Conservation (phyloP, 1,140 invertebrate genomes). For the Papilio machaon region DNA sequence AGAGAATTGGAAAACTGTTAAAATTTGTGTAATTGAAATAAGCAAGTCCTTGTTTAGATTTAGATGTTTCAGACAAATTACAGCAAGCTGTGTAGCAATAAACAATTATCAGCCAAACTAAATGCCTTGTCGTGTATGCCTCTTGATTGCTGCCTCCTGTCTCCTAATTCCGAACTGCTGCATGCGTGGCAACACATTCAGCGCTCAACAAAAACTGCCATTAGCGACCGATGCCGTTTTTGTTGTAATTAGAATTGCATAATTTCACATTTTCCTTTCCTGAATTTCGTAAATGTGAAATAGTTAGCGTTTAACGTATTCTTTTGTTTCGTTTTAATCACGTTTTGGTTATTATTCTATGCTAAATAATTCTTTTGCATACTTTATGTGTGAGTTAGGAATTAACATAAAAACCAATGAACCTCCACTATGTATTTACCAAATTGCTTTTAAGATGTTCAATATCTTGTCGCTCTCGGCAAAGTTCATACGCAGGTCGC, state of each 20-base stretch:
- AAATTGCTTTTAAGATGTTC: too few relatives aligned
- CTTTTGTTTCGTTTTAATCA: conserved; percentile 20
- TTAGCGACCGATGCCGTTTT: conserved; percentile 31
- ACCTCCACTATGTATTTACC: too few relatives aligned
- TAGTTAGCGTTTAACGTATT: not conserved
- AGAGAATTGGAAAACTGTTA: not conserved
- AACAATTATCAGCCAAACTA: conserved; percentile 19
- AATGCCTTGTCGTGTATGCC: not conserved
- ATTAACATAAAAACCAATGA: too few relatives aligned
- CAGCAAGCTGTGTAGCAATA: not conserved
- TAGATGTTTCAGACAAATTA: not conserved
- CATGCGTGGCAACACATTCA: not conserved
- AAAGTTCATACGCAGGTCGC: too few relatives aligned
- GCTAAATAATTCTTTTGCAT: not conserved
- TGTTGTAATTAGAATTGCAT: conserved; percentile 36
- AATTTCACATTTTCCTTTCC: conserved; percentile 32
- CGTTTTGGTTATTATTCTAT: not conserved
- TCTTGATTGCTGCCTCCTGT: not conserved
- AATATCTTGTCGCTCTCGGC: too few relatives aligned
- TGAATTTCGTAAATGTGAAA: conserved; percentile 25
- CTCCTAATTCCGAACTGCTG: not conserved
- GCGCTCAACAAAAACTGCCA: conserved; percentile 31
- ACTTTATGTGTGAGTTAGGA: too few relatives aligned
- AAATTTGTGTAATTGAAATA: not conserved
- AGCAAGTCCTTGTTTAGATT: not conserved